A percentile compares a stretch with the other conserved stretches of the same genome.
Evolutionary conservation across 2,113 vertebrate species (phyloP).

Genomic region (Tetrao urogallus): DNA sequence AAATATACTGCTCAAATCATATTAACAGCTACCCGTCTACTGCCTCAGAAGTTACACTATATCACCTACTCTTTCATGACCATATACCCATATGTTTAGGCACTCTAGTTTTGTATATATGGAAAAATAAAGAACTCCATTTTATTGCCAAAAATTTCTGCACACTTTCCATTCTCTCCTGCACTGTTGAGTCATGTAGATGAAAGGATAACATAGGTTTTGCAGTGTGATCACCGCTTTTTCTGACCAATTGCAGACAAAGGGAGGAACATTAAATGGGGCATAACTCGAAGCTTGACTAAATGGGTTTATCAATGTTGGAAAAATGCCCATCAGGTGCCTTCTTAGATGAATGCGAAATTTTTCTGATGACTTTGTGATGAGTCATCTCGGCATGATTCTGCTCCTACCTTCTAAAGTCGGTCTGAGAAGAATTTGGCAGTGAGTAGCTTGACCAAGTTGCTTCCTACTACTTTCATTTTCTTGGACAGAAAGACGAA

Average conservation of each 20-base stretch:
- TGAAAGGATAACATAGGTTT: not conserved
- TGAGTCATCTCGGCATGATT: not conserved
- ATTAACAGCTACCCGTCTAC: not conserved
- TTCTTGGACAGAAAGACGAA: not conserved
- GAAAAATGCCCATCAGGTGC: not conserved
- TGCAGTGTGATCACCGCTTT: not conserved
- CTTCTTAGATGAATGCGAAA: not conserved
- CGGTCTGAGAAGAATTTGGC: not conserved
- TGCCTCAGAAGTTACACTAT: not conserved
- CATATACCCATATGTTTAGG: not conserved
- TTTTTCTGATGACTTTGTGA: not conserved
- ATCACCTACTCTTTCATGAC: not conserved
- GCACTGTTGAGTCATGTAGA: not conserved
- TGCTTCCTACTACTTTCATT: not conserved
- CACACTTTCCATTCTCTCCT: not conserved
- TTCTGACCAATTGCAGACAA: not conserved
- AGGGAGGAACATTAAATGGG: not conserved
- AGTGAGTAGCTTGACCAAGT: not conserved
- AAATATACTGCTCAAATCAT: not conserved
- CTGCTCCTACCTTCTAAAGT: not conserved
- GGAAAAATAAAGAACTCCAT: not conserved
- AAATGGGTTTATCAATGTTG: not conserved
- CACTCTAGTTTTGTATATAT: not conserved
- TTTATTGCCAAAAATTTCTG: not conserved
- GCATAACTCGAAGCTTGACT: not conserved